Percentiles rank a stretch among this genome's conserved stretches.
These are phyloP conservation scores for Cantharis lateralis DNA, from an alignment of 2,888 invertebrate genomes.

Conservation along the genomic window DNA sequence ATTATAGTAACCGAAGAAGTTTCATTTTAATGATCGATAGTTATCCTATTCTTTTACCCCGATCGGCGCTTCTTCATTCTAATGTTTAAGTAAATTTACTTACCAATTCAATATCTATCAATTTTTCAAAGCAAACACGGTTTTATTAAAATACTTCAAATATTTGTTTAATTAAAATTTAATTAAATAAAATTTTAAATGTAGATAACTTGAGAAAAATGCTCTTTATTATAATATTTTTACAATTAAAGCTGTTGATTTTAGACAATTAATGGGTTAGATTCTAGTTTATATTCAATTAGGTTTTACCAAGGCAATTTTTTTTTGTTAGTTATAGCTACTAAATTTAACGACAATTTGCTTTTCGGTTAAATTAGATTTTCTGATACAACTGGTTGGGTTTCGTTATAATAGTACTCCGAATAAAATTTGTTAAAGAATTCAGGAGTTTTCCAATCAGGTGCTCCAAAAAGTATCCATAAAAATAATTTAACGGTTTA, in stretches of 20 bases:
- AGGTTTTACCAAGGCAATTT: too few relatives aligned
- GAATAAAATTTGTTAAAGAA: neutral
- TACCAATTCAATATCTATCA: neutral
- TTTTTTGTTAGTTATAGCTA: too few relatives aligned
- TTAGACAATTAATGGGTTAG: too few relatives aligned
- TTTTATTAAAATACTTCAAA: neutral
- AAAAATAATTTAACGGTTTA: neutral
- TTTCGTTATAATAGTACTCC: neutral
- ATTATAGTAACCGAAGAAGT: neutral
- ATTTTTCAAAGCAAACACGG: neutral
- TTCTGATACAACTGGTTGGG: neutral
- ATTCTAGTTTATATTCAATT: too few relatives aligned
- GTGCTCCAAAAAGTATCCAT: neutral
- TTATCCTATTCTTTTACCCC: neutral
- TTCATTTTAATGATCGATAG: neutral
- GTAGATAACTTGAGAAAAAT: too few relatives aligned
- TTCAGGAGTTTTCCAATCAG: neutral
- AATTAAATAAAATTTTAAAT: neutral
- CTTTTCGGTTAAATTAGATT: neutral
- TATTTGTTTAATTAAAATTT: neutral
- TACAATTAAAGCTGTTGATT: too few relatives aligned
- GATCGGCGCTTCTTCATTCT: neutral
- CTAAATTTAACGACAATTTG: neutral
- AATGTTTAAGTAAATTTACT: neutral
- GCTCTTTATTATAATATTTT: too few relatives aligned